phyloP scores from a whole-genome alignment of 2,888 invertebrate species.

The Acanthococcus lagerstroemiae region DNA sequence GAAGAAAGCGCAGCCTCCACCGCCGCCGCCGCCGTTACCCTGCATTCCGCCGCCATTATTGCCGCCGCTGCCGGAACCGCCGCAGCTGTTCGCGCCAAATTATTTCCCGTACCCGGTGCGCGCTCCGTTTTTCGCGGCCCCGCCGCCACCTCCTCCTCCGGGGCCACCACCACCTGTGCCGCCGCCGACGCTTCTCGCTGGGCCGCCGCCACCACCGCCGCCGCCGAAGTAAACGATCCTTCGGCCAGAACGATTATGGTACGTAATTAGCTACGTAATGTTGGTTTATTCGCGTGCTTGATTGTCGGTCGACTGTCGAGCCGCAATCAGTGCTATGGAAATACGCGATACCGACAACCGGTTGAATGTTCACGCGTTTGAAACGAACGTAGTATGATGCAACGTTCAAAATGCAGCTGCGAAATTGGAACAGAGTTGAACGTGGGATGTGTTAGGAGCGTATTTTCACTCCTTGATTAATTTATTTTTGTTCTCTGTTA shows the following conservation, averaged over 20 bases:
- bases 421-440: too few species aligned
- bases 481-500: background rate
- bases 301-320: too few species aligned
- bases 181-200: background rate
- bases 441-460: too few species aligned
- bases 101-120: constrained; percentile 16
- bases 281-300: too few species aligned
- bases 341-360: background rate
- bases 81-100: constrained; percentile 7
- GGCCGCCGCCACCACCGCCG: constrained; percentile 21
- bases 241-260: background rate
- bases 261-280: background rate
- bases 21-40: constrained; percentile 19
- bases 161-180: constrained; percentile 17
- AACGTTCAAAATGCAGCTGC: too few species aligned
- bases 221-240: background rate
- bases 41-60: constrained; percentile 2
- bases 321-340: too few species aligned
- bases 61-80: constrained; percentile 19
- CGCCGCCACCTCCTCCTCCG: constrained; percentile 15
- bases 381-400: too few species aligned
- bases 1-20: constrained; percentile 15
- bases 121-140: constrained; percentile 11
- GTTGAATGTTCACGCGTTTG: background rate
- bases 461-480: too few species aligned